Conservation (phyloP, 1,140 invertebrate genomes). For the Pemphigus obesinymphae region DNA sequence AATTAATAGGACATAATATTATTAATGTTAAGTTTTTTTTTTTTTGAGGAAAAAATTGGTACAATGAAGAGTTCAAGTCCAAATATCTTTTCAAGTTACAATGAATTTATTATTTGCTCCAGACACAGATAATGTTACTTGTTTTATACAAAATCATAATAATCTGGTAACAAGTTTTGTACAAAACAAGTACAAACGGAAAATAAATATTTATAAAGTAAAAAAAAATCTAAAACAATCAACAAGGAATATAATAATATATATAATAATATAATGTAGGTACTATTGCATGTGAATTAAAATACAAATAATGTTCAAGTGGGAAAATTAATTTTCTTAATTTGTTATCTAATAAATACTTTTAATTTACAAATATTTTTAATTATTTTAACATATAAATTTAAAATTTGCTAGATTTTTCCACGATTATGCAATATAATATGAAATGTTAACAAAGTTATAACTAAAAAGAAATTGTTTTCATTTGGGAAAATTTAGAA, state of each 20-base stretch:
- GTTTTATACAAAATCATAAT: conserved; percentile 42
- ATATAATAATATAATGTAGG: conserved; percentile 31
- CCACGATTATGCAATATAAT: conserved; percentile 27
- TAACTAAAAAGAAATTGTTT: conserved; percentile 12
- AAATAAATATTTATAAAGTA: conserved; percentile 39
- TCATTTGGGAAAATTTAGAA: conserved; percentile 39
- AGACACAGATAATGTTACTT: conserved; percentile 36
- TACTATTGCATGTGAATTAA: conserved; percentile 33
- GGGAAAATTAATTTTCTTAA: conserved; percentile 25
- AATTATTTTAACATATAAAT: conserved; percentile 34
- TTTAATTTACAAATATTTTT: conserved; percentile 34
- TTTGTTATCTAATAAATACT: conserved; percentile 34
- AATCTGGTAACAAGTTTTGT: conserved; percentile 40
- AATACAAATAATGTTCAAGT: conserved; percentile 34
- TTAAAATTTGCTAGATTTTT: conserved; percentile 39
- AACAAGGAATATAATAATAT: conserved; percentile 33
- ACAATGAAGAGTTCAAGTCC: neutral
- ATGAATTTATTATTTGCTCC: conserved; percentile 40
- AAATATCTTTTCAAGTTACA: conserved; percentile 25
- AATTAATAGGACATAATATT: neutral
- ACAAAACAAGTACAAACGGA: conserved; percentile 40
- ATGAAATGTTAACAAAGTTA: conserved; percentile 30
- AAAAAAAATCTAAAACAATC: conserved; percentile 41
- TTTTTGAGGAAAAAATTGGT: conserved; percentile 6
- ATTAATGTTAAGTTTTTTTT: neutral